Base-by-base conservation (phyloP, 2,888 invertebrate species). In the Calameuta idolon region DNA sequence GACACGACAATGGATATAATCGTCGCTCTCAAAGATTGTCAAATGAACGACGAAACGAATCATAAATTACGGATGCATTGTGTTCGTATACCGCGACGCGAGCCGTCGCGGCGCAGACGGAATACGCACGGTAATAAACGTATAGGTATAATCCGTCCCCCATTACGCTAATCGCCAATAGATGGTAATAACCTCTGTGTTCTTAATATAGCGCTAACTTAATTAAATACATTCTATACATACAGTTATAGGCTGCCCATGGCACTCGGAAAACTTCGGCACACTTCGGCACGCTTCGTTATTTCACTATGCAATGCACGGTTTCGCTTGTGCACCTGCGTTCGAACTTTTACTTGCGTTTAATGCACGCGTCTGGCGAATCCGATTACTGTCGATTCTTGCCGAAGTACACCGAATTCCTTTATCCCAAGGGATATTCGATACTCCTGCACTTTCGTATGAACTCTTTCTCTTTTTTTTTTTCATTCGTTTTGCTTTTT, bases 151-250 rank as follows among this genome's bases (percentile, higher is more conserved):
- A 55, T n/a, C 55, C 55, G 55, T 9, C 55, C 23, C 55, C 55
- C 23, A 55, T 55, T 55, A 23, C 55, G 23, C 23, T 55, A 55
- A 55, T 55, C 55, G 55, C 23, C 55, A 55, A 55, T 55, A 55
- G 55, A 55, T 55, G 55, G 55, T 55, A 55, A 55, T 55, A 55
- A 55, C 55, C 55, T 55, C 23, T 55, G 55, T 55, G 23, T 55
- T 55, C 55, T 55, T 55, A 55, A 55, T 55, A 23, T 55, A 55
- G 9, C 55, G 55, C 55, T 35, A 74, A 30, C 30, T 74, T 34
- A 33, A 35, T 75, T 75, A 69, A 69, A 75, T 75, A 75, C 37
- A 75, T 68, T 75, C 75, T 75, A 75, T 75, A 55, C 75, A 75
- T 75, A 75, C 68, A 75, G 30, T 34, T 35, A n/a, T 35, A 74